Percentiles rank a stretch among this genome's conserved stretches.
phyloP scores from a whole-genome alignment of 2,113 vertebrate genomes.

The Taxidea taxus region DNA sequence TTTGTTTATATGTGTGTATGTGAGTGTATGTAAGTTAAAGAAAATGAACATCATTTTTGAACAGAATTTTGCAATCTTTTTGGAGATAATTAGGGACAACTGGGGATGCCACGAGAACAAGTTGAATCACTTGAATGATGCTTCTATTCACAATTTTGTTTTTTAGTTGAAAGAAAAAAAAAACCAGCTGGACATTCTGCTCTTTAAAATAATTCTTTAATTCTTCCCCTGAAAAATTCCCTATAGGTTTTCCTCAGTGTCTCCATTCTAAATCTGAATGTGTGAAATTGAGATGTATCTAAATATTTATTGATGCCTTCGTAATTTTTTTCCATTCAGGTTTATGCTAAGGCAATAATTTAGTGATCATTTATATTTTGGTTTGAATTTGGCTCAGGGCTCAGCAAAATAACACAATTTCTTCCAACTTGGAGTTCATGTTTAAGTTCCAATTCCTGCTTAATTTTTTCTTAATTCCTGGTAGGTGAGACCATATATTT shows the following conservation, averaged over 20 bases:
- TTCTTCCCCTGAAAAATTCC: background rate
- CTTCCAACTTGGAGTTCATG: background rate
- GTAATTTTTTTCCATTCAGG: background rate
- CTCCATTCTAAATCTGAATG: background rate
- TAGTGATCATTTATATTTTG: background rate
- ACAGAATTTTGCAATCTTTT: background rate
- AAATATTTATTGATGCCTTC: background rate
- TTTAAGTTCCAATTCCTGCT: background rate
- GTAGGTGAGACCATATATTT: background rate
- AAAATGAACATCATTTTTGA: background rate
- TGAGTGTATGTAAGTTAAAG: background rate
- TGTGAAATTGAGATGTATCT: background rate
- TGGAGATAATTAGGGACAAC: background rate
- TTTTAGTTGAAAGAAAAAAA: background rate
- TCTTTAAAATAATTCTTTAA: background rate
- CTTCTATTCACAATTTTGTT: background rate
- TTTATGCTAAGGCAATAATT: background rate
- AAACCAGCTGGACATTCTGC: background rate
- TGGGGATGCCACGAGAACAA: background rate
- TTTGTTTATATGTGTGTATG: background rate
- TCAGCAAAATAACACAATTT: background rate
- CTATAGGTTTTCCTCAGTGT: background rate
- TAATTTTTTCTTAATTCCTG: constrained; percentile 18
- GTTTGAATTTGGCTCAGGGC: background rate
- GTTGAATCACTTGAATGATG: background rate